These are phyloP conservation scores for Carabus problematicus DNA, from an alignment of 2,888 invertebrate species.

Conservation along the genomic window DNA sequence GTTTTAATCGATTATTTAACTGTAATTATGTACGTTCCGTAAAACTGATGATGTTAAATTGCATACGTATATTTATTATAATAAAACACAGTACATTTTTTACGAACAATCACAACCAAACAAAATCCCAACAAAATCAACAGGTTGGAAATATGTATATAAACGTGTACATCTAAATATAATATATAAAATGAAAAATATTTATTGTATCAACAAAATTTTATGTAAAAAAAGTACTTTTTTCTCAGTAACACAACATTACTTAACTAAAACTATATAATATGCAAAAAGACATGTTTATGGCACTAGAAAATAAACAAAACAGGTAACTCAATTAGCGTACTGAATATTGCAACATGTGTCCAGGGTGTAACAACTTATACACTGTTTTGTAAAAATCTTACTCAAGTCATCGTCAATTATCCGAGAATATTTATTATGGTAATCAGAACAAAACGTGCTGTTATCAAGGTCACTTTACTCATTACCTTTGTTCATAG, in stretches of 20 bases:
- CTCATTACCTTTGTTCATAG: conserved; percentile 42
- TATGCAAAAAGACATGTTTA: conserved; percentile 26
- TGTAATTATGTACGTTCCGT: neutral
- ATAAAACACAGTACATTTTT: conserved; percentile 41
- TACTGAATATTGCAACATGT: conserved; percentile 39
- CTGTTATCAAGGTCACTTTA: conserved; percentile 42
- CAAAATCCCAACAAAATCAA: conserved; percentile 32
- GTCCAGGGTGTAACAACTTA: conserved; percentile 22
- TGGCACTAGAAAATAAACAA: conserved; percentile 32
- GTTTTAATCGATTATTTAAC: conserved; percentile 1
- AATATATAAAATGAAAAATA: conserved; percentile 6
- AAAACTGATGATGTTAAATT: conserved; percentile 20
- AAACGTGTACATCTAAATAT: neutral
- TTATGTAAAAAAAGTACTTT: conserved; percentile 22
- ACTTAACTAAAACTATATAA: conserved; percentile 15
- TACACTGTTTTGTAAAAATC: neutral
- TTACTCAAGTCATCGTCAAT: conserved; percentile 5
- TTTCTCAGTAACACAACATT: conserved; percentile 23
- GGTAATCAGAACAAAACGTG: conserved; percentile 30
- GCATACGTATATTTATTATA: conserved; percentile 41
- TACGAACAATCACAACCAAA: conserved; percentile 42
- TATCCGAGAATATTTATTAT: conserved; percentile 3
- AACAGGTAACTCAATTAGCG: conserved; percentile 33
- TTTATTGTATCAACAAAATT: conserved; percentile 4
- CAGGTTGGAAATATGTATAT: conserved; percentile 5